These are phyloP conservation scores for Eciton burchellii DNA, from an alignment of 1,140 invertebrate genomes.

Conservation along the genomic window DNA sequence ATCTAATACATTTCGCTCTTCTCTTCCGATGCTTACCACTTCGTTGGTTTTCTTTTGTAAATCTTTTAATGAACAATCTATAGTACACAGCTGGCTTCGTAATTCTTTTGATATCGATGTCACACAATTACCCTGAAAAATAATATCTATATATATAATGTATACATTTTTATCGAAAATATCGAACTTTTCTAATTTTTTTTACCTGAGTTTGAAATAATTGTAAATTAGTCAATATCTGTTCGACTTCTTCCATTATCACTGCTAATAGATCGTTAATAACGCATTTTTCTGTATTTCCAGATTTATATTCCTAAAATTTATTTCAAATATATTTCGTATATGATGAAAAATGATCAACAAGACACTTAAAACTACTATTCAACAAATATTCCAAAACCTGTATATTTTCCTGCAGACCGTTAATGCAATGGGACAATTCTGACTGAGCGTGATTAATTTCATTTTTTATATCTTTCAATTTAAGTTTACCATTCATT, in stretches of 20 bases:
- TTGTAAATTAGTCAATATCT: conserved; percentile 77
- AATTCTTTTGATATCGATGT: conserved; percentile 75
- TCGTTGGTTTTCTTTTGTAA: conserved; percentile 78
- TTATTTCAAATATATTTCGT: conserved; percentile 24
- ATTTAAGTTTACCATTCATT: conserved; percentile 71
- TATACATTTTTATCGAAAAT: conserved; percentile 31
- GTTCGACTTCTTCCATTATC: conserved; percentile 80
- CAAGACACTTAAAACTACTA: background rate
- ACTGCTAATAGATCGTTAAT: conserved; percentile 76
- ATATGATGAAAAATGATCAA: conserved; percentile 6
- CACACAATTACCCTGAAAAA: conserved; percentile 68
- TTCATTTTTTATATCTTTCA: conserved; percentile 82
- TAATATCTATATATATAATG: conserved; percentile 53
- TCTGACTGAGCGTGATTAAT: conserved; percentile 78
- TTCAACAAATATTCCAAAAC: conserved; percentile 53
- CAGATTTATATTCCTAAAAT: conserved; percentile 72
- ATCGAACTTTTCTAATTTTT: conserved; percentile 21
- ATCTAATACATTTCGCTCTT: too few species aligned
- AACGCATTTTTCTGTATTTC: conserved; percentile 67
- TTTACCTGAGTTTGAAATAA: conserved; percentile 75
- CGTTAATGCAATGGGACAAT: conserved; percentile 70
- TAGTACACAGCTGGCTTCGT: conserved; percentile 74
- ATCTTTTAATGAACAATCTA: conserved; percentile 76
- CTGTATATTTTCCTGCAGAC: conserved; percentile 73
- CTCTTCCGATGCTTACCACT: conserved; percentile 76